Percentiles rank a stretch among this genome's conserved stretches.
Evolutionary conservation across 2,797 vertebrate species (phyloP).

Genomic region (Heterohyrax brucei): DNA sequence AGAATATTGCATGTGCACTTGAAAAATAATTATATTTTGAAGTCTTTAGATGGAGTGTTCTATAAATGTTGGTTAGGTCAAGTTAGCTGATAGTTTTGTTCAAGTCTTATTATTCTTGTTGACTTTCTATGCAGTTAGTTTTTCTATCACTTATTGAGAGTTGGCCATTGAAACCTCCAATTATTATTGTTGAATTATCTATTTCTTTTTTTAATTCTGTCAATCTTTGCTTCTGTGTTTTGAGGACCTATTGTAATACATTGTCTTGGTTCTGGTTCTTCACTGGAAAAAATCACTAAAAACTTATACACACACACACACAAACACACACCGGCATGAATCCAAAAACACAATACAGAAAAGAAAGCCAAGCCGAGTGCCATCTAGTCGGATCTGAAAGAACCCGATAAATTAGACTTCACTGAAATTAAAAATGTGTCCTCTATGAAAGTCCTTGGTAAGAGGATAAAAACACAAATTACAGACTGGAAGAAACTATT

Average conservation of each 20-base stretch:
- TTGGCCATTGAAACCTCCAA: no score
- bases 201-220: no score
- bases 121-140: not conserved
- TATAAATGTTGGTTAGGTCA: no score
- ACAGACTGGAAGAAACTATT: not conserved
- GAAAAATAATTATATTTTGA: slow-evolving; percentile 37
- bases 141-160: slow-evolving; percentile 29
- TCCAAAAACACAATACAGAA: slow-evolving; percentile 17
- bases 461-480: not conserved
- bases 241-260: no score
- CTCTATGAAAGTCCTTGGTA: slow-evolving; percentile 37
- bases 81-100: no score
- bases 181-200: no score
- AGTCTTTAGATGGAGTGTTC: not conserved
- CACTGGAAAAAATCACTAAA: no score
- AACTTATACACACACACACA: no score
- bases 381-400: not conserved
- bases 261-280: no score
- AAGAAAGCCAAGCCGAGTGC: not conserved
- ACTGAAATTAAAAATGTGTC: slow-evolving; percentile 2
- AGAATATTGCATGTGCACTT: slow-evolving; percentile 19
- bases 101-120: not conserved
- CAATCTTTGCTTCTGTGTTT: no score
- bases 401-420: not conserved
- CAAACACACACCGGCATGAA: not conserved